Evolutionary conservation across 2,797 vertebrate species (phyloP).

Genomic region (Smutsia temminckii): DNA sequence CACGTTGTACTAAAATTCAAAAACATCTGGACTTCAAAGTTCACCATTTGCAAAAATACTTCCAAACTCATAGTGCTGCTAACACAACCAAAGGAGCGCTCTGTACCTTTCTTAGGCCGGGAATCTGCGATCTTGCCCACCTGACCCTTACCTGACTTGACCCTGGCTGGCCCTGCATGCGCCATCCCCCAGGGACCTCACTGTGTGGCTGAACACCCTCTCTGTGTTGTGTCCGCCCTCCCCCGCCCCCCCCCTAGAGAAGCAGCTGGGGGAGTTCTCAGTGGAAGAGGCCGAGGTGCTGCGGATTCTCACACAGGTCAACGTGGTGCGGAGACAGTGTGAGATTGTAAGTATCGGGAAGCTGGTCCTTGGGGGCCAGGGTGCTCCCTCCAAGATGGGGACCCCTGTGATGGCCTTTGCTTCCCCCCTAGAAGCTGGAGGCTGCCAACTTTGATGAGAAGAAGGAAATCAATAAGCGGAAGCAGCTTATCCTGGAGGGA

Average conservation of each 20-base stretch:
- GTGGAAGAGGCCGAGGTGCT: constrained; percentile 91
- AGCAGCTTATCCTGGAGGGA: constrained; percentile 96
- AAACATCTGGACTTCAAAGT: background rate
- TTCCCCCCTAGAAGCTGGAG: constrained; percentile 90
- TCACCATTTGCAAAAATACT: no score
- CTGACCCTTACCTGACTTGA: background rate
- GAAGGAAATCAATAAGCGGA: constrained; percentile 96
- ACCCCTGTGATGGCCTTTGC: fast-evolving
- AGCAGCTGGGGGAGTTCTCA: constrained; percentile 90
- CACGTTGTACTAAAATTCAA: background rate
- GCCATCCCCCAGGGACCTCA: background rate
- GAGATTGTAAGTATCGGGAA: constrained; percentile 90
- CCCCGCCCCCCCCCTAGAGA: constrained; percentile 81
- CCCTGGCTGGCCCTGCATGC: background rate
- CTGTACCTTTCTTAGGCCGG: background rate
- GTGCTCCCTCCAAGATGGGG: fast-evolving
- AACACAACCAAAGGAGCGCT: background rate
- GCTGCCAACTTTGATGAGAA: constrained; percentile 95
- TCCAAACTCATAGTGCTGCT: background rate
- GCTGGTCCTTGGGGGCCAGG: background rate
- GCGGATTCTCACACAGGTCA: constrained; percentile 96
- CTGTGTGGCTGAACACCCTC: fast-evolving
- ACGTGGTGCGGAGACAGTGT: constrained; percentile 92
- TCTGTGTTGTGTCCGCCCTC: background rate
- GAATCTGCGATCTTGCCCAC: background rate